Evolutionary conservation across 2,797 vertebrate species (phyloP), one percentile per base, ranked within the genome.

Genomic region (Strix occidentalis): DNA sequence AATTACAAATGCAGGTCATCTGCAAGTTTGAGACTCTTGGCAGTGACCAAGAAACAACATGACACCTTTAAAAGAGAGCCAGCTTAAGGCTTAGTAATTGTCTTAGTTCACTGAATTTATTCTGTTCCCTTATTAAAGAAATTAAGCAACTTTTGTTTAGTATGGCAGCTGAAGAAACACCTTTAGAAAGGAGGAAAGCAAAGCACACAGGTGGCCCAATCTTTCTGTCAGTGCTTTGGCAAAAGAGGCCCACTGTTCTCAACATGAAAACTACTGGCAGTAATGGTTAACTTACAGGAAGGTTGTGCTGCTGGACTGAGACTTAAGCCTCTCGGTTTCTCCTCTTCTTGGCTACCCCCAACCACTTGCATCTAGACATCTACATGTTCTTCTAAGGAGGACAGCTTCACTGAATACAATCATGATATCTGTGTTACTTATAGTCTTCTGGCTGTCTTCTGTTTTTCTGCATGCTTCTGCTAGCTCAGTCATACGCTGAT

Each of bases 71-170:
- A 57, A 71, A 89, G 39, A 90, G 58, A 89, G 58, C 70, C 58
- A 91, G 12, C 6, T 95, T 94, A 95, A 97, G 90, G 83, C 87
- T 91, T 89, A 35, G 48, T 66, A 43, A 87, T 93, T 76, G 79
- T 79, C 54, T 54, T 77, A 70, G 46, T 79, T 94, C 33, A 76
- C 18, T 88, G 83, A 68, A 81, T 95, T 83, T 65, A 60, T 94
- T 86, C 51, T 74, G 18, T 93, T 93, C 71, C n/a, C 25, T 84
- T 79, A 6, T n/a, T 82, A 82, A 91, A 72, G 77, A 90, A 96
- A 87, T 37, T 5, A 90, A 70, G 39, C 20, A 87, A 76, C 53
- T 78, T 60, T 29, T 39, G 25, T 71, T 74, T 58, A 63, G 29
- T 50, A 35, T 28, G 35, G 46, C 43, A 72, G 63, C 66, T 85